Evolutionary conservation across 2,113 vertebrate species (phyloP), one percentile per base, ranked within the genome.

Genomic region (Capra hircus): DNA sequence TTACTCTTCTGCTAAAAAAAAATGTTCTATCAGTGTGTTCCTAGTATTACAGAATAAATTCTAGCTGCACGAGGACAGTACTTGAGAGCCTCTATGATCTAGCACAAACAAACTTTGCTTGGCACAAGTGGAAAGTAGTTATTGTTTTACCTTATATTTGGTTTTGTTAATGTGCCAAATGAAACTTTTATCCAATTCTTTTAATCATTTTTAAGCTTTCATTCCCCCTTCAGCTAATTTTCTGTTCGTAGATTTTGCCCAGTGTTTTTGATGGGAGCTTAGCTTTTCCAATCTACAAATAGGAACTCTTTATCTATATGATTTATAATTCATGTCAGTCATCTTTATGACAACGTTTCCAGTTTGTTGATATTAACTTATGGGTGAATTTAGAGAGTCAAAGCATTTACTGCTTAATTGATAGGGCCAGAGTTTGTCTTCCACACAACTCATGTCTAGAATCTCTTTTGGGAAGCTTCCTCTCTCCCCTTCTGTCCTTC

Each of bases 161-260:
- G 52, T 85, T 67, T 90, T 90, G 13, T 74, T 87, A 74, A 43
- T 50, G 50, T 62, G 3, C 27, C 55, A 93, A 59, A 78, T 90
- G 23, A 96, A 96, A 59, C 2, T 53, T 83, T 93, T 60, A 53
- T 48, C 33, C 33, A 64, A 80, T 50, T 88, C 36, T 91, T 88
- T 80, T 21, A 94, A 91, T 1, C 36, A 43, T 62, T 86, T 81
- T 88, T 84, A 86, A 91, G 10, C 12, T 97, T 91, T 93, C 27
- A 85, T 87, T 94, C 95, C 53, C 64, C 67, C 50, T 57, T 96
- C 90, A 85, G 52, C 48, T 74, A 81, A 93, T 87, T 93, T 96
- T 94, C 64, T 64, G 2, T 77, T 95, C 8, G 74, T 83, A 94
- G 91, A 9, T 91, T 95, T 36, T 93, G 53, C 53, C 10, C 25